These are phyloP conservation scores for Notoglanidium macrostoma DNA, from an alignment of 2,797 vertebrate species.

Conservation along the genomic window DNA sequence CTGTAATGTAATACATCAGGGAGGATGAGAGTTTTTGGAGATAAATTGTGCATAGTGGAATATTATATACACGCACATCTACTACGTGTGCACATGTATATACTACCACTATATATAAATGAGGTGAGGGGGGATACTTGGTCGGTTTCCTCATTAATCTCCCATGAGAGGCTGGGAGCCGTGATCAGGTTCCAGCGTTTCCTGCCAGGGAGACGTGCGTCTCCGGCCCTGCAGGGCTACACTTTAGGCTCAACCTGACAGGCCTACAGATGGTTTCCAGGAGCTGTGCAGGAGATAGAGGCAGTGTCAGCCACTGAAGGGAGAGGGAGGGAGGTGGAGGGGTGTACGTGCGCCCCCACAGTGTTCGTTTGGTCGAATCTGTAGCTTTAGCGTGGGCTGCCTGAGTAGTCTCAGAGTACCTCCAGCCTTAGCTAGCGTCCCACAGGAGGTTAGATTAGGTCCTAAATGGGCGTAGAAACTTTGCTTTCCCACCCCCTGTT, in stretches of 20 bases:
- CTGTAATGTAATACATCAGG: constrained; percentile 43
- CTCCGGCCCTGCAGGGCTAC: constrained; percentile 67
- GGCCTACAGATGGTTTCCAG: constrained; percentile 76
- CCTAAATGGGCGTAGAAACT: constrained; percentile 73
- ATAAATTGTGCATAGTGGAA: constrained; percentile 19
- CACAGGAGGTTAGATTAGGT: constrained; percentile 79
- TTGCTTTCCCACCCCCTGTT: constrained; percentile 53
- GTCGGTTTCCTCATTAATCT: constrained; percentile 73
- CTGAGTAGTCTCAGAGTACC: constrained; percentile 63
- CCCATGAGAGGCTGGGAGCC: constrained; percentile 71
- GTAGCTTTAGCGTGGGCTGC: constrained; percentile 66
- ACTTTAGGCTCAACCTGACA: constrained; percentile 68
- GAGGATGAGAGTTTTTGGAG: constrained; percentile 30
- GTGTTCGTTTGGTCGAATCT: constrained; percentile 51
- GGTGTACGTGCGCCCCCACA: constrained; percentile 71
- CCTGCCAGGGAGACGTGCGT: constrained; percentile 76
- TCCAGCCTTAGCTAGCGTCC: constrained; percentile 59
- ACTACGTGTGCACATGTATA: constrained; percentile 27
- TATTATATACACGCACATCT: constrained; percentile 40
- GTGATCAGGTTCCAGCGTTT: constrained; percentile 80
- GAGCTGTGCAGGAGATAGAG: constrained; percentile 74
- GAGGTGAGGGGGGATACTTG: constrained; percentile 60
- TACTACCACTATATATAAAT: constrained; percentile 57
- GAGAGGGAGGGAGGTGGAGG: constrained; percentile 51
- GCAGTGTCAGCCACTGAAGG: constrained; percentile 66